Evolutionary conservation across 2,797 vertebrate species (phyloP), one percentile per base, ranked within the genome.

Genomic region (Oreochromis mossambicus): DNA sequence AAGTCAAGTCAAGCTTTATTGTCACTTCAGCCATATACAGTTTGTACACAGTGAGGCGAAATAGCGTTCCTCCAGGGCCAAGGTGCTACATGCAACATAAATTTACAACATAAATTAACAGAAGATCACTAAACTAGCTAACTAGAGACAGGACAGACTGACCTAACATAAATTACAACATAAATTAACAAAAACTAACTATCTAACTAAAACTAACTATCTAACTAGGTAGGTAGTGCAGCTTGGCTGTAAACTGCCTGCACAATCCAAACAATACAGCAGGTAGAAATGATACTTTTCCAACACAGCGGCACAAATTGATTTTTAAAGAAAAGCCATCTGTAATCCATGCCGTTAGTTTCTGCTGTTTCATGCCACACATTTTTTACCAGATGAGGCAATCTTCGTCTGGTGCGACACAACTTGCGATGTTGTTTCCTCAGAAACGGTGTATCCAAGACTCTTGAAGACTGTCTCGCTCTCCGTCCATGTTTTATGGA

Each of bases 401-500:
- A 91, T 95, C 88, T 96, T 94, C 12, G 94, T 96, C 83, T 97
- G 95, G 58, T 95, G 96, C 61, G 96, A 95, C 79, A 94, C 89
- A 32, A 92, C 92, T 90, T 95, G 95, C 79, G 96, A 95, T 15
- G 93, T 94, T 13, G 90, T 88, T 84, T 97, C 95, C 87, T 97
- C 97, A 34, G 97, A 96, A 54, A 97, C 90, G 1, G 91, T 94
- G 92, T 96, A 97, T 63, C 97, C 97, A 6, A 97, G 94, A 87
- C 94, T 97, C 92, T 97, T 94, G 93, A 98, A 98, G 79, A 97
- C 95, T 2, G 93, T 95, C 93, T 97, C 97, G 48, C 97, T 98
- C 91, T 97, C 98, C n/a, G 97, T 96, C 97, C 97, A 97, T 0
- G 96, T 96, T 88, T 97, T 94, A 77, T 97, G 96, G 90, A 98